Evolutionary conservation across 2,888 invertebrate species (phyloP), one percentile per base, ranked within the genome.

Genomic region (Sphaeridia pumilis): DNA sequence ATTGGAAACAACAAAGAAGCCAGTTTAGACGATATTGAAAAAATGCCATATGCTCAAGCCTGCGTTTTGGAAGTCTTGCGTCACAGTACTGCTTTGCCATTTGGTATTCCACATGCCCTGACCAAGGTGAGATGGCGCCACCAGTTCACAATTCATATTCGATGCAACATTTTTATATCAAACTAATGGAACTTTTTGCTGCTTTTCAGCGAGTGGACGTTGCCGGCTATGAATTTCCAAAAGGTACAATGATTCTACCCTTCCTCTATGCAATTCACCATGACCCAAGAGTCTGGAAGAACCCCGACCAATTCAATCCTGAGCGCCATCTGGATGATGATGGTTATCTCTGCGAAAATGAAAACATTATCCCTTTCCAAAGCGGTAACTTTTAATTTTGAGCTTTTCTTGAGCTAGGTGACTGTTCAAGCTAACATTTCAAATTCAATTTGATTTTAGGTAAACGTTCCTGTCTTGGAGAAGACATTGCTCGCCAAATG

Each of bases 191-290:
- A 31, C 31, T n/a, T n/a, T n/a, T n/a, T n/a, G n/a, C n/a, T n/a
- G n/a, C n/a, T n/a, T 14, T 38, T 38, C 38, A 17, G 38, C 12
- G 87, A 69, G 82, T 87, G 27, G 75, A 77, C 61, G 71, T 90
- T 28, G 83, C 84, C 67, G 89, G 88, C 42, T 89, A 82, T 73
- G 78, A 74, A 67, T 83, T 90, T 58, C 89, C 89, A 14, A 81
- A 84, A 53, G 84, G 86, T 50, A 81, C 85, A 0, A 87, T 89
- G 70, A 82, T 92, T 4, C 80, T 90, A 1, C 89, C 90, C 0
- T 76, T 89, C 28, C 80, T 90, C 60, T 87, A 87, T 73, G 83
- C 86, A 57, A 84, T 90, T 2, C 90, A 92, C 72, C 90, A 88
- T 87, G 85, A 90, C 68, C 84, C 87, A 1, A 81, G 78, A 42